Base-by-base conservation (phyloP, 2,888 invertebrate species). In the Stenotaenia linearis region DNA sequence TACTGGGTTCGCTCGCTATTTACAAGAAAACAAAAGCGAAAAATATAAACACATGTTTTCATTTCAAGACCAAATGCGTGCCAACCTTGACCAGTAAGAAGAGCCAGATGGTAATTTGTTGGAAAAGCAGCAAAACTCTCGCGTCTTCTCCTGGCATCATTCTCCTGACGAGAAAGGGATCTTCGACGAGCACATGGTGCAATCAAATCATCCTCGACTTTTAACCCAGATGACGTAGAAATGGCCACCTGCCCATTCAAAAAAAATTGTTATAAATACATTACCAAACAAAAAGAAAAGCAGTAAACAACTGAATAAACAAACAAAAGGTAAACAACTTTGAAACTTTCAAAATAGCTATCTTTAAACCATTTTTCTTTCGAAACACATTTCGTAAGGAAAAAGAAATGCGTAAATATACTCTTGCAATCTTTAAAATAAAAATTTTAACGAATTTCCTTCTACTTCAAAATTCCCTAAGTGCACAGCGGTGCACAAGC, bases 151-250 rank as follows among this genome's bases (percentile, higher is more conserved):
- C 85, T 83, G 76, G 85, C 84, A 82, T 87, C 87, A 82, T 87
- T 87, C 0, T 86, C 85, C 35, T 87, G 84, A 80, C 87, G 86
- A 15, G 85, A 83, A 7, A 86, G 83, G 5, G 85, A 83, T 2
- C 85, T 69, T 15, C 78, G 61, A 30, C 69, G 32, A 23, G 56
- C 23, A 56, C 56, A 56, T 23, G 56, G 56, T 56, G 23, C 18
- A 23, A 56, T 56, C 56, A 56, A 56, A 56, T 56, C 56, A 56
- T 56, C 56, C 23, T 56, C 56, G 9, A 56, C 56, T 56, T 23
- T 56, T 56, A 56, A 18, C 10, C 56, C 56, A 23, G 56, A 18
- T 56, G 21, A 23, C 10, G 10, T 18, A 9, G 56, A 23, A 23
- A 56, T 56, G 56, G 56, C 56, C 56, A 21, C 56, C 56, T 56